A percentile compares a stretch with the other conserved stretches of the same genome.
Conservation (phyloP, 2,113 vertebrate species). For the Cephalopterus ornatus region DNA sequence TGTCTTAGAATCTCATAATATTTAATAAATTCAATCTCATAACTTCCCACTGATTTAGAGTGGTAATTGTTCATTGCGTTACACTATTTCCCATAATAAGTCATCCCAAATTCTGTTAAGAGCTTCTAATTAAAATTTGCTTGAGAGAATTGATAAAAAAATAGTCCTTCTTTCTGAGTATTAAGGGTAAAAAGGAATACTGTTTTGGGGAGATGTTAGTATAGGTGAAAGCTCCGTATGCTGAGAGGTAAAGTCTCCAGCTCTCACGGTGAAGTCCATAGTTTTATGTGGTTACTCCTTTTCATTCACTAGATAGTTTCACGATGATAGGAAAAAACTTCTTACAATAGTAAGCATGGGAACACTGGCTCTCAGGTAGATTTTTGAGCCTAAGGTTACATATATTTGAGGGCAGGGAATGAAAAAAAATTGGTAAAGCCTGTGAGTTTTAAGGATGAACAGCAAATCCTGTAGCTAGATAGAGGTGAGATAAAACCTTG, state of each 20-base stretch:
- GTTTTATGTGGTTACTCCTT: background rate
- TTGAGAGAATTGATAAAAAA: background rate
- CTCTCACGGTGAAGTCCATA: background rate
- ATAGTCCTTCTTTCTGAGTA: background rate
- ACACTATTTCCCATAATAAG: background rate
- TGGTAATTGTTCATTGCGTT: background rate
- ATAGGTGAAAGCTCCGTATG: accelerated
- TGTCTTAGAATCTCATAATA: background rate
- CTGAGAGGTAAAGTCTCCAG: background rate
- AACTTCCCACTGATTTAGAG: background rate
- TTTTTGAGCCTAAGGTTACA: background rate
- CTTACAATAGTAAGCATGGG: background rate
- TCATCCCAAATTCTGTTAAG: background rate
- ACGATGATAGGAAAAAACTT: background rate
- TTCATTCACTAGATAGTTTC: background rate
- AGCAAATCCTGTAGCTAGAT: background rate
- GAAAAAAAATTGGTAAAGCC: background rate
- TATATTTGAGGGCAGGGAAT: background rate
- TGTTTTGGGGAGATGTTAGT: background rate
- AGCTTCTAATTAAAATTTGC: background rate
- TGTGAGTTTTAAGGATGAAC: background rate
- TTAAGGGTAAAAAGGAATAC: background rate
- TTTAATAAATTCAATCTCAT: constrained; percentile 9
- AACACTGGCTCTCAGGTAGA: background rate
- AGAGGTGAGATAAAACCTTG: background rate